Percentiles rank a stretch among this genome's conserved stretches.
These are phyloP conservation scores for Nibea albiflora DNA, from an alignment of 2,113 vertebrate species.

Conservation along the genomic window DNA sequence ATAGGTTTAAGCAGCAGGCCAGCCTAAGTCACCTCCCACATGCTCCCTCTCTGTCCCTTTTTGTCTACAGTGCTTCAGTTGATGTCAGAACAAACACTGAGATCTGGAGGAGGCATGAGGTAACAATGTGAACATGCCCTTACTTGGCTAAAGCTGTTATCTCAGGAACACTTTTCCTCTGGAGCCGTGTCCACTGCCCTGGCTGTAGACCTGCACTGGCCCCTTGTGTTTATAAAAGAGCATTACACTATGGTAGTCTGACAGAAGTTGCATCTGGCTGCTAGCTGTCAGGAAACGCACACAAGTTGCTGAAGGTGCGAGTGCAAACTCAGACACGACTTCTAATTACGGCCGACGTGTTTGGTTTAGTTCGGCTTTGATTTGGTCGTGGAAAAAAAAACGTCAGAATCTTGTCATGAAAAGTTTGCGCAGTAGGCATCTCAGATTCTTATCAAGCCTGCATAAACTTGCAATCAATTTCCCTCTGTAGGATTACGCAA, in stretches of 20 bases:
- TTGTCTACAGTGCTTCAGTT: slow-evolving; percentile 21
- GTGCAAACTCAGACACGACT: neutral
- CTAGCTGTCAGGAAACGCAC: neutral
- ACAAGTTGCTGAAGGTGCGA: neutral
- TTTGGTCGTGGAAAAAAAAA: too few relatives aligned
- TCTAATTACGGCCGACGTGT: neutral
- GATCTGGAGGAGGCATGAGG: slow-evolving; percentile 31
- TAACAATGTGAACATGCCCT: slow-evolving; percentile 65
- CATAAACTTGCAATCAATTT: slow-evolving; percentile 2
- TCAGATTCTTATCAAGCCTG: neutral
- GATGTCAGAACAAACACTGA: slow-evolving; percentile 16
- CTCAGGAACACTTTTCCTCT: neutral
- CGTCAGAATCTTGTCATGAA: neutral
- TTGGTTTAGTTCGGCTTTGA: neutral
- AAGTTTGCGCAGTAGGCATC: neutral
- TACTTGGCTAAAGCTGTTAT: slow-evolving; percentile 55
- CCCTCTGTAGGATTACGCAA: too few relatives aligned
- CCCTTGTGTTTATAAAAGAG: slow-evolving; percentile 63
- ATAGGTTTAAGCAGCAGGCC: neutral
- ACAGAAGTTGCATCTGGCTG: neutral
- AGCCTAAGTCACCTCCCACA: neutral
- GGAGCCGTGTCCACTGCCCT: neutral
- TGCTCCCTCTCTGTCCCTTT: neutral
- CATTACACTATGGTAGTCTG: slow-evolving; percentile 56
- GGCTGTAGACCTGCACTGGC: slow-evolving; percentile 61